Conservation (phyloP, 2,888 invertebrate species). For the Spilosoma lubricipeda region DNA sequence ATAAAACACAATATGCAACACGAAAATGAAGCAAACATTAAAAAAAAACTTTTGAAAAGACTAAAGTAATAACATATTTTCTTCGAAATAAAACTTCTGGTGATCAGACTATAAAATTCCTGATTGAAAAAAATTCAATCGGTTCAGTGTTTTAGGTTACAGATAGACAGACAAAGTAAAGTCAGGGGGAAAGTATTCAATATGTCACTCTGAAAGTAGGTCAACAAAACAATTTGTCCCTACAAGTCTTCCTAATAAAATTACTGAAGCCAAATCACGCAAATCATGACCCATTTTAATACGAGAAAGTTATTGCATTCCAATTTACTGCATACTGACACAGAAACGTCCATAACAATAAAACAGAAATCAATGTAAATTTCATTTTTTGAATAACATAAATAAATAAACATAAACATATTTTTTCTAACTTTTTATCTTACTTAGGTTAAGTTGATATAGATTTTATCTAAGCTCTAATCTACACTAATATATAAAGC, state of each 20-base stretch:
- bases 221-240: constrained; percentile 27
- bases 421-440: too few relatives aligned
- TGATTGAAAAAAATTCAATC: too few relatives aligned
- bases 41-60: too few relatives aligned
- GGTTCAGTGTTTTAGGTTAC: too few relatives aligned
- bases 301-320: neutral
- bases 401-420: too few relatives aligned
- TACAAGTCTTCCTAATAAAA: constrained; percentile 41
- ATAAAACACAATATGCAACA: neutral
- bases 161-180: neutral
- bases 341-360: neutral
- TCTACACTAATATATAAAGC: too few relatives aligned
- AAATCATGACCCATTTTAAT: constrained; percentile 4
- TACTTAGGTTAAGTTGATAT: too few relatives aligned
- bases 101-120: too few relatives aligned
- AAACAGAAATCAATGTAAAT: neutral
- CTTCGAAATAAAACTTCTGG: neutral
- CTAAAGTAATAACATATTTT: neutral
- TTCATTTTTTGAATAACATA: too few relatives aligned
- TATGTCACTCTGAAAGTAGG: constrained; percentile 27
- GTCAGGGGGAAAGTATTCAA: neutral
- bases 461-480: too few relatives aligned
- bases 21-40: neutral
- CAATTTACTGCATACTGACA: neutral
- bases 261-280: constrained; percentile 54